A percentile compares a stretch with the other conserved stretches of the same genome.
phyloP scores from a whole-genome alignment of 1,140 invertebrate species.

The Bombus difficillimus region DNA sequence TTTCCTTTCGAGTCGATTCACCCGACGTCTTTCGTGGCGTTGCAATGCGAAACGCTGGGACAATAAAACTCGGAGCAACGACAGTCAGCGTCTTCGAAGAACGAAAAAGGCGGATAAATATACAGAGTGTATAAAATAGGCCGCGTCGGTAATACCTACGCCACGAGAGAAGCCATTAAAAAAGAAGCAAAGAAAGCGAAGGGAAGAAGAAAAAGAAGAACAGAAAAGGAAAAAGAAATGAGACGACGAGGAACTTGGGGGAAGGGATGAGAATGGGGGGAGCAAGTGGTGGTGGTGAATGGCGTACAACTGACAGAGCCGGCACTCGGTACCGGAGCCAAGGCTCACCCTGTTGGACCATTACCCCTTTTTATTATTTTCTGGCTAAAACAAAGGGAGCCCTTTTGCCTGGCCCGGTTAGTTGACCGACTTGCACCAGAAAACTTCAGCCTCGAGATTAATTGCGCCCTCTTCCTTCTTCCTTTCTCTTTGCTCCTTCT shows the following conservation, averaged over 20 bases:
- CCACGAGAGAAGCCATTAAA: slow-evolving; percentile 12
- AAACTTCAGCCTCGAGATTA: slow-evolving; percentile 51
- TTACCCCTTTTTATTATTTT: slow-evolving; percentile 63
- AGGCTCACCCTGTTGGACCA: slow-evolving; percentile 43
- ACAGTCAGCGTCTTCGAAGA: slow-evolving; percentile 41
- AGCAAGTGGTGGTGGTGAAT: neutral
- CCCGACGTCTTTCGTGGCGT: slow-evolving; percentile 28
- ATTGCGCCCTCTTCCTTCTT: slow-evolving; percentile 45
- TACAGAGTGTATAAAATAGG: slow-evolving; percentile 45
- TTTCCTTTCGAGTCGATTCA: neutral
- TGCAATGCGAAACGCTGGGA: slow-evolving; percentile 33
- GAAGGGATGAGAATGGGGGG: slow-evolving; percentile 5
- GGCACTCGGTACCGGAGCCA: slow-evolving; percentile 32
- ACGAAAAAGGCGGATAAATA: slow-evolving; percentile 45
- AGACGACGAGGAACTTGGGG: neutral
- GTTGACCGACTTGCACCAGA: slow-evolving; percentile 59
- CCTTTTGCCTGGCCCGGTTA: slow-evolving; percentile 37
- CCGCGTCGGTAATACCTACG: slow-evolving; percentile 28
- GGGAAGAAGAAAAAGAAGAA: neutral
- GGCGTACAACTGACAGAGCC: slow-evolving; percentile 40
- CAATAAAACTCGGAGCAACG: slow-evolving; percentile 45
- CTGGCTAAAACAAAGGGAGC: slow-evolving; percentile 56
- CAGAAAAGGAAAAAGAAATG: neutral
- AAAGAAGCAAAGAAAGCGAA: neutral
- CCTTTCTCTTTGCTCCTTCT: neutral